Conservation (phyloP, 2,888 invertebrate species). For the Lasiommata megera region DNA sequence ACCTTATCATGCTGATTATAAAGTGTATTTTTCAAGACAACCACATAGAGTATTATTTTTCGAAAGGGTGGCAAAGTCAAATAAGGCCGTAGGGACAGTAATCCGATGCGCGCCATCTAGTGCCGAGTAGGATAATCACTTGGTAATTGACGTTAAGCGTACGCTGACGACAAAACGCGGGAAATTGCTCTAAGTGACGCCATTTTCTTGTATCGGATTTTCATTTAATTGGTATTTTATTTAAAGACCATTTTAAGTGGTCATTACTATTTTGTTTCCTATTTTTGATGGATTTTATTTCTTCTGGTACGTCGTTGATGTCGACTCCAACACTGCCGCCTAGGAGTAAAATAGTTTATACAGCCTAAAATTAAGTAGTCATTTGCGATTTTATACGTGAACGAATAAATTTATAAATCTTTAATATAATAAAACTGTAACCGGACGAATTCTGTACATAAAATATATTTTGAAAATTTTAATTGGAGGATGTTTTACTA, state of each 20-base stretch:
- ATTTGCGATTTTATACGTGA: too few relatives aligned
- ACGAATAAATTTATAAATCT: too few relatives aligned
- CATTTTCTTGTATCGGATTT: conserved; percentile 32
- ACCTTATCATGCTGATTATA: not conserved
- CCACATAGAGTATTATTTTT: not conserved
- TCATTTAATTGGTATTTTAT: conserved; percentile 16
- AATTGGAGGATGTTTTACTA: too few relatives aligned
- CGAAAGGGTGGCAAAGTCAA: conserved; percentile 29
- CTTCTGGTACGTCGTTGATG: not conserved
- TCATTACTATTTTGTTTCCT: not conserved
- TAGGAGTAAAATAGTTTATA: too few relatives aligned
- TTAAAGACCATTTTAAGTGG: not conserved
- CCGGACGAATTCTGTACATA: too few relatives aligned
- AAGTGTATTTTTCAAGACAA: not conserved
- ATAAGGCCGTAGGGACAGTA: conserved; percentile 55
- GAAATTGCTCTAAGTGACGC: conserved; percentile 42
- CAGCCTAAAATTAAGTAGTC: too few relatives aligned
- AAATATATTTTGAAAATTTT: too few relatives aligned
- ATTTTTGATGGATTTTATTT: too few relatives aligned
- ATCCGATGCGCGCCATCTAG: conserved; percentile 64
- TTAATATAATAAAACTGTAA: too few relatives aligned
- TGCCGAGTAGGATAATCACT: conserved; percentile 63
- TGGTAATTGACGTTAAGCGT: conserved; percentile 59
- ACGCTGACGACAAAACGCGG: conserved; percentile 51
- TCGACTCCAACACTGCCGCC: not conserved